Evolutionary conservation across 2,113 vertebrate genomes (phyloP), one percentile per base, ranked within the genome.

Genomic region (Anhinga anhinga): DNA sequence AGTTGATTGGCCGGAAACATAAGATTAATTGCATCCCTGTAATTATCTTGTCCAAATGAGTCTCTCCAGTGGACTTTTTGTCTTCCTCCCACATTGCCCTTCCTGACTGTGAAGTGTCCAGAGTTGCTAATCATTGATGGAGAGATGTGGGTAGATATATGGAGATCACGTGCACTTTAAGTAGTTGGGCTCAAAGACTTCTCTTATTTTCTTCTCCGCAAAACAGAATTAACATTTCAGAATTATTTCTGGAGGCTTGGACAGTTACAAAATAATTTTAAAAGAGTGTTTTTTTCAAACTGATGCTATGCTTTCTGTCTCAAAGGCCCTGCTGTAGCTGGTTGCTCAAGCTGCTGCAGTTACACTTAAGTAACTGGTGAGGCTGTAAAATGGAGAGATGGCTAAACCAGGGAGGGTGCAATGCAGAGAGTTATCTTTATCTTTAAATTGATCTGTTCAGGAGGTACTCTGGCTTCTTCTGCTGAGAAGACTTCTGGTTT

Each of bases 11-110:
- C 61, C 0, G 1, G 92, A 93, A 93, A 38, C 8, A 13, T 70
- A 32, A 58, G 66, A 72, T 91, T 82, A 90, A 95, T 95, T 82
- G 40, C 55, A 91, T 7, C 42, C 82, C 49, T 93, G 63, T 94
- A 88, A 94, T 93, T 95, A 86, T n/a, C 66, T n/a, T 82, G 45
- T 88, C 80, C 59, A 93, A 90, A 79, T 18, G 15, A 86, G 53
- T 70, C 40, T 77, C 77, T 90, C 61, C 53, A 65, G 69, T 74
- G 67, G 73, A 82, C 49, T 71, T 76, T 4, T 27, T 56, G 29
- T 70, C 40, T 59, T 80, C 55, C 13, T 88, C 50, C 45, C 47
- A 63, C 2, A 0, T n/a, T 65, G n/a, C 26, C 23, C 30, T 95
- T 92, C 83, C 55, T 65, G 69, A 14, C 42, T 74, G 8, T 36